Evolutionary conservation across 1,140 invertebrate genomes (phyloP).

Genomic region (Bradysia coprophila): DNA sequence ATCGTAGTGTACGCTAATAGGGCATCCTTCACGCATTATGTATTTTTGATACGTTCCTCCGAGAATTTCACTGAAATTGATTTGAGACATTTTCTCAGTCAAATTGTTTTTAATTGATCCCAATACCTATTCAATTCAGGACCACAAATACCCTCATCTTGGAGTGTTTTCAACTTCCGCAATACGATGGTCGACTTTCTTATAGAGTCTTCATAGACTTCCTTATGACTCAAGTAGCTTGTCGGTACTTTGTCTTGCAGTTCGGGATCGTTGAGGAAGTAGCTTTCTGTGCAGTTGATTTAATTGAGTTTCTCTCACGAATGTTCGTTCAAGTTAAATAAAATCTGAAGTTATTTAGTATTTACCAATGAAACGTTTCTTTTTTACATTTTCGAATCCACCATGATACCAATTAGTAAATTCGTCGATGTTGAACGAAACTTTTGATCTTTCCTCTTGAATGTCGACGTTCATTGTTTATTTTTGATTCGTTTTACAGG

Average conservation of each 20-base stretch:
- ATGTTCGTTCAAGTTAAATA: conserved; percentile 45
- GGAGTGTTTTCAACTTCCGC: conserved; percentile 49
- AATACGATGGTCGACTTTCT: conserved; percentile 55
- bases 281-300: conserved; percentile 56
- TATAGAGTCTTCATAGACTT: conserved; percentile 65
- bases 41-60: too few species aligned
- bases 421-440: conserved; percentile 48
- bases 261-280: conserved; percentile 50
- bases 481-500: too few species aligned
- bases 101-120: background rate
- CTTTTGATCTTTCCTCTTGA: conserved; percentile 44
- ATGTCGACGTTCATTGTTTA: too few species aligned
- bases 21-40: too few species aligned
- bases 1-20: conserved; percentile 56
- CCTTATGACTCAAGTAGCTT: conserved; percentile 68
- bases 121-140: conserved; percentile 32
- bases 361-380: conserved; percentile 46
- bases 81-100: too few species aligned
- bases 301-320: conserved; percentile 58
- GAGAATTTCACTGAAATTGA: too few species aligned
- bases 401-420: conserved; percentile 60
- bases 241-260: conserved; percentile 46
- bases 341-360: conserved; percentile 6
- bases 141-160: conserved; percentile 41
- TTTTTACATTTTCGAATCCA: conserved; percentile 40